A percentile compares a stretch with the other conserved stretches of the same genome.
phyloP scores from a whole-genome alignment of 2,888 invertebrate genomes.

The Lycocerus yunnanus region DNA sequence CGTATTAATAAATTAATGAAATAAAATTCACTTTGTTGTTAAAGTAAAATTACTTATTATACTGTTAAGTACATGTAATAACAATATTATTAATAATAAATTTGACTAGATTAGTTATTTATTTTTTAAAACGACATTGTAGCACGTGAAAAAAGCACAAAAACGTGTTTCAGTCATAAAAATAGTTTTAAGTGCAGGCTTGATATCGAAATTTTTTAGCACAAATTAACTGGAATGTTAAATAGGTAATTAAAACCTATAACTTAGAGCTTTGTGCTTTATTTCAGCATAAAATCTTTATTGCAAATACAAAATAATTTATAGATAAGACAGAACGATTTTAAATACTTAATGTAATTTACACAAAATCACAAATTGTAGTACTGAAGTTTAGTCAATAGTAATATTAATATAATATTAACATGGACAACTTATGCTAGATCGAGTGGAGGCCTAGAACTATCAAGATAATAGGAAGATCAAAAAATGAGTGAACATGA shows the following conservation, averaged over 20 bases:
- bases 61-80: neutral
- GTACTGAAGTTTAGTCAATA: neutral
- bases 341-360: too few species aligned
- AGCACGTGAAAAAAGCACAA: neutral
- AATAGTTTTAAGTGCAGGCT: neutral
- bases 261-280: neutral
- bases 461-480: neutral
- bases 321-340: neutral
- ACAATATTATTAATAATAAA: neutral
- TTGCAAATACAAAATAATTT: neutral
- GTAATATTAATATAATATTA: neutral
- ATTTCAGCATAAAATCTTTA: neutral
- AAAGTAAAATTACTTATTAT: neutral
- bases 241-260: neutral
- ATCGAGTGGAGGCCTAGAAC: neutral
- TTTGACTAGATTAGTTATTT: neutral
- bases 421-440: neutral
- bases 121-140: neutral
- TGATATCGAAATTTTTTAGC: neutral
- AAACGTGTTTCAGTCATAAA: neutral
- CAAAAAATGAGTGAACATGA: neutral
- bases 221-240: neutral
- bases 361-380: neutral
- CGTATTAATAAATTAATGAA: neutral
- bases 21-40: constrained; percentile 8